A percentile compares a stretch with the other conserved stretches of the same genome.
These are phyloP conservation scores for Drosophila pseudotakahashii DNA, from an alignment of 2,888 invertebrate species.

Conservation along the genomic window DNA sequence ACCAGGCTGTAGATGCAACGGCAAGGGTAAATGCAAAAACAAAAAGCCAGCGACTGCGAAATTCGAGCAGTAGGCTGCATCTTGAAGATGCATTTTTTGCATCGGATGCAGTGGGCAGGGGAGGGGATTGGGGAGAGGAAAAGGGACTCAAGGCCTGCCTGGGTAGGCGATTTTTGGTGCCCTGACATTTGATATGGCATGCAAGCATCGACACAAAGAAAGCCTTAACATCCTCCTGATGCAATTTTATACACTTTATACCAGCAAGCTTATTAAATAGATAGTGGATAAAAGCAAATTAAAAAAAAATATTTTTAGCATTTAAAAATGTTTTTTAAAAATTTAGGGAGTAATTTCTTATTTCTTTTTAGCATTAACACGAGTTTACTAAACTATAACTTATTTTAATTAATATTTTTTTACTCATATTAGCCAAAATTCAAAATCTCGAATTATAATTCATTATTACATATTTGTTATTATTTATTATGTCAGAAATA, in stretches of 20 bases:
- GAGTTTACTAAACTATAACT: too few species aligned
- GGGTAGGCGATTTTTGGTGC: constrained; percentile 65
- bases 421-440: too few species aligned
- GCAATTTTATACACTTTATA: neutral
- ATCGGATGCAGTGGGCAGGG: constrained; percentile 21
- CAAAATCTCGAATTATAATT: too few species aligned
- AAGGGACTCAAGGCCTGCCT: constrained; percentile 36
- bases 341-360: too few species aligned
- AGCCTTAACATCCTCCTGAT: constrained; percentile 44
- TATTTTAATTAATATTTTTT: too few species aligned
- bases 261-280: too few species aligned
- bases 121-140: neutral
- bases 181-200: constrained; percentile 68
- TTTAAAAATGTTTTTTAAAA: too few species aligned
- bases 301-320: too few species aligned
- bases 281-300: too few species aligned
- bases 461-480: too few species aligned
- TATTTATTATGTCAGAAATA: too few species aligned
- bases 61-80: constrained; percentile 60
- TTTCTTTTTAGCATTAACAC: too few species aligned
- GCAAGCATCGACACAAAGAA: constrained; percentile 10
- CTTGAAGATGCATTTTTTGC: constrained; percentile 70
- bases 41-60: constrained; percentile 60
- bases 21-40: constrained; percentile 62
- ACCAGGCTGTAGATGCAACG: constrained; percentile 31